phyloP scores from a whole-genome alignment of 2,113 vertebrate species.

The Stictonetta naevosa region DNA sequence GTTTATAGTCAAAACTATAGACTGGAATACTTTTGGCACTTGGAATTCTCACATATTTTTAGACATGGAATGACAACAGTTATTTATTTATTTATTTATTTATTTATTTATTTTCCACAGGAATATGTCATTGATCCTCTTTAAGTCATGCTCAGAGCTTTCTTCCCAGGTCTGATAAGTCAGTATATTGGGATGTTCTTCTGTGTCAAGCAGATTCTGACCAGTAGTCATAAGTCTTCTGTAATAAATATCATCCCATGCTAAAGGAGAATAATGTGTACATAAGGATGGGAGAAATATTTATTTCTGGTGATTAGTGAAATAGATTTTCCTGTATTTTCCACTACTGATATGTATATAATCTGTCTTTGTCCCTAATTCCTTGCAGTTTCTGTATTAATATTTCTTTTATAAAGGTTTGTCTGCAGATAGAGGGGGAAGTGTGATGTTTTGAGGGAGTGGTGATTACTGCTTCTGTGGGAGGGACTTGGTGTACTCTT shows the following conservation, averaged over 20 bases:
- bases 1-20: neutral
- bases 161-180: neutral
- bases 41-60: neutral
- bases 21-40: neutral
- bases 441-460: neutral
- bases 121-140: neutral
- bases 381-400: neutral
- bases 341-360: neutral
- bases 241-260: neutral
- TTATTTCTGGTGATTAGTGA: fast-evolving
- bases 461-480: neutral
- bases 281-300: neutral
- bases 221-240: neutral
- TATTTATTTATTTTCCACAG: neutral
- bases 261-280: neutral
- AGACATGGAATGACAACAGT: neutral
- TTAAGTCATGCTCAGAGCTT: neutral
- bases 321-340: neutral
- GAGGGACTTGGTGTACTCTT: fast-evolving
- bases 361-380: neutral
- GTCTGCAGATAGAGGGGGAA: neutral
- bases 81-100: too few relatives aligned
- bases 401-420: neutral
- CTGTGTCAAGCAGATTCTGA: neutral
- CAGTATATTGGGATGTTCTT: neutral